Base-by-base conservation (phyloP, 2,888 invertebrate genomes). In the Leptothorax acervorum region DNA sequence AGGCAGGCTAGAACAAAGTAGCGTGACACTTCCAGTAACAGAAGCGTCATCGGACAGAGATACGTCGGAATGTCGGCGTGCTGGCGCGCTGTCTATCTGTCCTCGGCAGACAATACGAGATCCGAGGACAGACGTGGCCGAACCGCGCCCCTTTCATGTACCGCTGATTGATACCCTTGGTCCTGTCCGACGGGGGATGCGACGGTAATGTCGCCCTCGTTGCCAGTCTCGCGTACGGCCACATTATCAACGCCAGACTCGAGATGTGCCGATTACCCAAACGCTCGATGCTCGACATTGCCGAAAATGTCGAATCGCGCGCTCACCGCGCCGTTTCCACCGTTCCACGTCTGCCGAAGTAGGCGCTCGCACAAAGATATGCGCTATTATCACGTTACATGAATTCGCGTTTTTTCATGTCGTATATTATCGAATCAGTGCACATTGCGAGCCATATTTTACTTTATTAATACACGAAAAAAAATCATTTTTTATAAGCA, bases 101-200 rank as follows among this genome's bases (percentile, higher is more conserved):
- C 91, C 90, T 79, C 83, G 85, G 84, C 92, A 93, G 92, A 93
- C 92, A 92, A 92, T 92, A 86, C 90, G 91, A 90, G 90, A 90
- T 91, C 89, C 91, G 89, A 91, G 85, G 91, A 92, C 90, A 91
- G 92, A 92, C 92, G 92, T 90, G 90, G 89, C 87, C 89, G 91
- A 88, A 90, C 92, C 92, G 92, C 90, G 92, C 92, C 92, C 92
- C 92, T 93, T 93, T 92, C 92, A 90, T 93, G 92, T 93, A 92
- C 89, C 92, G 74, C 92, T 92, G 92, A 92, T 92, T 92, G 92
- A 92, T 92, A 92, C 91, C 92, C 92, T 89, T 88, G 90, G 90
- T 88, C 89, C 89, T 88, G 92, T 92, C 89, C 89, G 85, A 88
- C 84, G 86, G 85, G 88, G 90, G 90, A 89, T 87, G 86, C 88